phyloP scores from a whole-genome alignment of 2,113 vertebrate species.

The Gopherus evgoodei region DNA sequence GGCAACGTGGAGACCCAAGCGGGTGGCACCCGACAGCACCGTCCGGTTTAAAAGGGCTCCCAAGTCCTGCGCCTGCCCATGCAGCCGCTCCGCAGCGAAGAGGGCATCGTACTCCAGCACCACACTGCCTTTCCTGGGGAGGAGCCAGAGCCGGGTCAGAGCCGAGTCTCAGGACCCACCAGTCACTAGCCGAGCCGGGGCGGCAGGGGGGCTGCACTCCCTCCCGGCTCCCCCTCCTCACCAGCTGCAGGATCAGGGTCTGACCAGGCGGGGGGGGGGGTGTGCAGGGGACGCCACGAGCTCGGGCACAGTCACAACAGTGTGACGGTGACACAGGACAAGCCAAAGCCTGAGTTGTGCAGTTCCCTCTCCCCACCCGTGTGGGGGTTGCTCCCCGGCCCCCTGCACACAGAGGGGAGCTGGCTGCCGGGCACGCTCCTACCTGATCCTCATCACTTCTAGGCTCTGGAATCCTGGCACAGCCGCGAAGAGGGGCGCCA shows the following conservation, averaged over 20 bases:
- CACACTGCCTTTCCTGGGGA: conserved; percentile 70
- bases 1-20: conserved; percentile 59
- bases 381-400: no score
- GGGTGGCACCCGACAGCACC: conserved; percentile 46
- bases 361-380: no score
- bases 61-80: conserved; percentile 66
- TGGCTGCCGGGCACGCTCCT: background rate
- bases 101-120: conserved; percentile 80
- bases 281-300: no score
- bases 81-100: conserved; percentile 74
- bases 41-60: conserved; percentile 66
- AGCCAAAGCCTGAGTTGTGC: no score
- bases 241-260: no score
- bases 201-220: background rate
- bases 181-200: no score
- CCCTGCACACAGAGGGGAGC: accelerated
- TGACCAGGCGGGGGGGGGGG: background rate
- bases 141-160: background rate
- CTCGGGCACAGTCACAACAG: no score
- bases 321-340: no score
- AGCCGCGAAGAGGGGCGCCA: background rate
- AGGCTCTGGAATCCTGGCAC: conserved; percentile 66
- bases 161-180: no score
- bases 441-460: conserved; percentile 59
- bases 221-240: background rate